Evolutionary conservation across 2,113 vertebrate genomes (phyloP).

Genomic region (Ictalurus furcatus): DNA sequence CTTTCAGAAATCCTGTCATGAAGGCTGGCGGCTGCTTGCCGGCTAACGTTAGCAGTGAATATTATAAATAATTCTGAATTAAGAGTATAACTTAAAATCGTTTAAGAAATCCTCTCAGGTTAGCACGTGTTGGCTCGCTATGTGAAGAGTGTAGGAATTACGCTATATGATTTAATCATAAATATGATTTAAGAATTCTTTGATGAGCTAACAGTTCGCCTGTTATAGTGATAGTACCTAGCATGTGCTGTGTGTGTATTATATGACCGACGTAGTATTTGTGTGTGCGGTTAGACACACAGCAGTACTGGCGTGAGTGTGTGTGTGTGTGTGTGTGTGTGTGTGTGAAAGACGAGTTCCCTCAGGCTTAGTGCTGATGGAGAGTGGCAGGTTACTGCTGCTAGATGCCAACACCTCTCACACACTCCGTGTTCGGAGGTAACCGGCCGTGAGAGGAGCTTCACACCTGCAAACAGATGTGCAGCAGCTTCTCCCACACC

Average conservation of each 20-base stretch:
- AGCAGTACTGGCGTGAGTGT: not conserved
- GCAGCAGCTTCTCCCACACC: not conserved
- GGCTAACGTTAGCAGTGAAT: not conserved
- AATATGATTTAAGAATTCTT: not conserved
- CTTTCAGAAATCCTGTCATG: not conserved
- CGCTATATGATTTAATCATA: not conserved
- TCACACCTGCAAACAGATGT: slow-evolving; percentile 47
- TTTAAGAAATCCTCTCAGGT: not conserved
- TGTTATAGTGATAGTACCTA: not conserved
- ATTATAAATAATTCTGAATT: not conserved
- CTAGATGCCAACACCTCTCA: slow-evolving; percentile 56
- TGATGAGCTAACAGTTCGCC: not conserved
- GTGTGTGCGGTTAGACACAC: not conserved
- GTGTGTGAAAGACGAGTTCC: slow-evolving; percentile 9
- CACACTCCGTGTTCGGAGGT: slow-evolving; percentile 40
- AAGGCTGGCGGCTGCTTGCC: not conserved
- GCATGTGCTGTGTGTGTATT: not conserved
- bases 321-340: not conserved
- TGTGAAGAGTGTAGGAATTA: not conserved
- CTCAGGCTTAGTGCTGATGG: slow-evolving; percentile 44
- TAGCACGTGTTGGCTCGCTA: not conserved
- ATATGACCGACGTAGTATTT: not conserved
- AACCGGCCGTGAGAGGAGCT: slow-evolving; percentile 48
- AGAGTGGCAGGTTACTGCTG: slow-evolving; percentile 53
- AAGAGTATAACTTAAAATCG: not conserved